phyloP scores from a whole-genome alignment of 2,113 vertebrate species.

The Xenus cinereus region DNA sequence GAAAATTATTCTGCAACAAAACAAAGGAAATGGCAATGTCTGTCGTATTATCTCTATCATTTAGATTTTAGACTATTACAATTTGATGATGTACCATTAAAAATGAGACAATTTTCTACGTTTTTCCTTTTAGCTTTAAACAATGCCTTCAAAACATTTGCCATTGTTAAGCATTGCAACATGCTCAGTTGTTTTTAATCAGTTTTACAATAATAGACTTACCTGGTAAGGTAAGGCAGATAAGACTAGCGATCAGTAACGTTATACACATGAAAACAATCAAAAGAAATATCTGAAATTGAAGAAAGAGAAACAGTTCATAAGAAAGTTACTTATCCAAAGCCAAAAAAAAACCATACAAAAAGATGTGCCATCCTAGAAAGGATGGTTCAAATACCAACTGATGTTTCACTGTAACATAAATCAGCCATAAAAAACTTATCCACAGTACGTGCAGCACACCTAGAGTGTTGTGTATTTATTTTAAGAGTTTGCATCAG shows the following conservation, averaged over 20 bases:
- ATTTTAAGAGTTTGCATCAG: not conserved
- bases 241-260: slow-evolving; percentile 92
- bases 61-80: not conserved
- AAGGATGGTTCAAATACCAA: not conserved
- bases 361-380: not conserved
- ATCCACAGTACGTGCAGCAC: not conserved
- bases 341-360: not conserved
- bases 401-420: not conserved
- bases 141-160: not conserved
- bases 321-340: not conserved
- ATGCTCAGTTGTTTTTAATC: not conserved
- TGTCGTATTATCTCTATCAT: not conserved
- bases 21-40: not conserved
- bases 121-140: not conserved
- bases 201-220: not conserved
- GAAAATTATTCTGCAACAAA: not conserved
- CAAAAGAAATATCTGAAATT: slow-evolving; percentile 89
- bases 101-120: not conserved
- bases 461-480: not conserved
- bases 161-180: not conserved
- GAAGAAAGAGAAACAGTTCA: not conserved
- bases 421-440: not conserved
- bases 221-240: slow-evolving; percentile 98
- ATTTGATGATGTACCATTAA: not conserved
- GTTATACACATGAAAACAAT: slow-evolving; percentile 98